Base-by-base conservation (phyloP, 2,888 invertebrate genomes). In the Drosophila infuscata region DNA sequence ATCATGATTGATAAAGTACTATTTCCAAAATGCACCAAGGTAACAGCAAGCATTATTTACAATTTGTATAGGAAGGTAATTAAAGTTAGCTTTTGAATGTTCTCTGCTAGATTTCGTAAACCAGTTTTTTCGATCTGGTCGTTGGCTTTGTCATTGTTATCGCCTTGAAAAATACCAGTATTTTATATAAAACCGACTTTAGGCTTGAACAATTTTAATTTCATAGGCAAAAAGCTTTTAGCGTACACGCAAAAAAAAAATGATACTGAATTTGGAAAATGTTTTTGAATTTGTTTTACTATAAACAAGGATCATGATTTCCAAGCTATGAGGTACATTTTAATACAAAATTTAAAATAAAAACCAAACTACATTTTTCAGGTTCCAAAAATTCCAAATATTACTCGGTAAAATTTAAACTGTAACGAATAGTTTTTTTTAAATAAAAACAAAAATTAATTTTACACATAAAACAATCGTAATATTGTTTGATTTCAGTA, bases 101-200 rank as follows among this genome's bases (percentile, higher is more conserved):
- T 80, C 81, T 78, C 58, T 52, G 60, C 52, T 43, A 64, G 43
- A 38, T 57, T 52, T 35, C 30, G 33, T 35, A 73, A 80, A 80
- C 82, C 82, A 71, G 80, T 80, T 81, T 74, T 63, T 35, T 20
- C 52, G 3, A 53, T 54, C 46, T 57, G 56, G 35, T 52, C 71
- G 41, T 52, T 43, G 41, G 51, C 71, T 41, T 54, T 43, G 46
- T 9, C 54, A n/a, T 63, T 71, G 49, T 32, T 43, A 51, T 61
- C 69, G 67, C 77, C 77, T 78, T 78, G 78, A 76, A 63, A 36
- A 69, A 74, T 74, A 77, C 78, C 74, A 70, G 79, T 79, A 79
- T 77, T 54, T 11, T 17, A 9, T 17, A 62, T 70, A 64, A 54
- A 60, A 49, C 38, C 51, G 61, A 58, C 67, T 46, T 68, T 63